These are phyloP conservation scores for Chrysaora quinquecirrha DNA, from an alignment of 30 jellyfish, hydroid and myxozoan species.

Conservation along the genomic window DNA sequence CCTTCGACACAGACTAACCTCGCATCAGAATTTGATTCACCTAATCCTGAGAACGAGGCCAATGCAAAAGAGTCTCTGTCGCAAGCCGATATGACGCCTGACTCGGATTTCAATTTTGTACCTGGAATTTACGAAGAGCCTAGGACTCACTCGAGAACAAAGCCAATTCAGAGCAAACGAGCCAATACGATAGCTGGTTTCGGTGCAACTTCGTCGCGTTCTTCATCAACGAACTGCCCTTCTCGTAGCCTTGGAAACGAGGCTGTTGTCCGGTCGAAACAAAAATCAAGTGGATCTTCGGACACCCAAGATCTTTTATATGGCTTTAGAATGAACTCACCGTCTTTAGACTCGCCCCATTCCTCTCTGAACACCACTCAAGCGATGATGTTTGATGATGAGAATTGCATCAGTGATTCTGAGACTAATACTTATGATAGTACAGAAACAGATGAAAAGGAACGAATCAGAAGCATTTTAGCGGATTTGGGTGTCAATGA, in stretches of 20 bases:
- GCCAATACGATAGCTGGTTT: slow-evolving; percentile 43
- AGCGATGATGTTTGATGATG: slow-evolving; percentile 65
- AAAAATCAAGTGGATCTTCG: slow-evolving; percentile 7
- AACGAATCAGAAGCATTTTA: slow-evolving; percentile 57
- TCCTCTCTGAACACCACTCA: slow-evolving; percentile 76
- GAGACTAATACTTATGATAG: slow-evolving; percentile 54
- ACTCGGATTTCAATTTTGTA: slow-evolving; percentile 44
- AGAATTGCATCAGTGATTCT: slow-evolving; percentile 74
- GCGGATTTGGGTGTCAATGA: slow-evolving; percentile 95
- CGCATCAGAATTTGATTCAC: neutral
- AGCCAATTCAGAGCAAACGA: slow-evolving; percentile 28
- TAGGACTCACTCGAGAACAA: slow-evolving; percentile 30
- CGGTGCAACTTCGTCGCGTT: neutral
- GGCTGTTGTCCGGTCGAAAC: neutral
- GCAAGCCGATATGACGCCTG: neutral
- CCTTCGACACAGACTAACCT: neutral
- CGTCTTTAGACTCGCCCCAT: slow-evolving; percentile 56
- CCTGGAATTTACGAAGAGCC: slow-evolving; percentile 63
- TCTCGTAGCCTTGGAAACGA: slow-evolving; percentile 48
- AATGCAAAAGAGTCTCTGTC: neutral
- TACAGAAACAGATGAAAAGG: slow-evolving; percentile 64
- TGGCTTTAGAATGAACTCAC: slow-evolving; percentile 59
- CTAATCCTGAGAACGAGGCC: neutral
- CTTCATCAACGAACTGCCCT: neutral
- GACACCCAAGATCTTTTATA: slow-evolving; percentile 42